Conservation (phyloP, 1,140 invertebrate species). For the Leptopilina boulardi region DNA sequence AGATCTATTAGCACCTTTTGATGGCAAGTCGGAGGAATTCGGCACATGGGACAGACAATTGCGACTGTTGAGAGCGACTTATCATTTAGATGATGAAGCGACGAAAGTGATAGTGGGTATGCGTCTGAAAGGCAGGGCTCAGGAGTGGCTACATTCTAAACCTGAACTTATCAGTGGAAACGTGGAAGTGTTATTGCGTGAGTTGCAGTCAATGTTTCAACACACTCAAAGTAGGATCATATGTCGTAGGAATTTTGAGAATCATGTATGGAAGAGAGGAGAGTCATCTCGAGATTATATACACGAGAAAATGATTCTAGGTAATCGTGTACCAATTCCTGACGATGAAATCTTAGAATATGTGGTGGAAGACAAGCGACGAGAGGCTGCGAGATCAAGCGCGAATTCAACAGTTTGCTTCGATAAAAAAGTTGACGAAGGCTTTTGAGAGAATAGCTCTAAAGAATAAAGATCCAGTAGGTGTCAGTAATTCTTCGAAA, state of each 20-base stretch:
- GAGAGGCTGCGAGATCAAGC: conserved; percentile 19
- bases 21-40: not conserved
- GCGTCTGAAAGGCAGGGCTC: conserved; percentile 43
- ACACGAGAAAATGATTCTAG: conserved; percentile 40
- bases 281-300: conserved; percentile 37
- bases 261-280: not conserved
- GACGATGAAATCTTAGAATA: conserved; percentile 29
- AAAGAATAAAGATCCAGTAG: not conserved
- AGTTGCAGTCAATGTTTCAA: conserved; percentile 35
- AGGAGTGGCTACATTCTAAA: conserved; percentile 43
- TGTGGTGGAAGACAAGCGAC: conserved; percentile 34
- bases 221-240: not conserved
- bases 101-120: conserved; percentile 39
- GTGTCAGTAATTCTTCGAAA: not conserved
- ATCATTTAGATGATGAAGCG: conserved; percentile 38
- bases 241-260: not conserved
- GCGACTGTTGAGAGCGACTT: not conserved
- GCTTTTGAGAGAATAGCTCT: conserved; percentile 30
- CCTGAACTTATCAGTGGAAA: conserved; percentile 21
- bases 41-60: not conserved
- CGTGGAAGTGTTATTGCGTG: conserved; percentile 22
- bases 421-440: not conserved
- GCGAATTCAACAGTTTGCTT: conserved; percentile 21
- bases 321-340: conserved; percentile 34
- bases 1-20: not conserved